Evolutionary conservation across 2,797 vertebrate species (phyloP), one percentile per base, ranked within the genome.

Genomic region (Phyllotis vaccarum): DNA sequence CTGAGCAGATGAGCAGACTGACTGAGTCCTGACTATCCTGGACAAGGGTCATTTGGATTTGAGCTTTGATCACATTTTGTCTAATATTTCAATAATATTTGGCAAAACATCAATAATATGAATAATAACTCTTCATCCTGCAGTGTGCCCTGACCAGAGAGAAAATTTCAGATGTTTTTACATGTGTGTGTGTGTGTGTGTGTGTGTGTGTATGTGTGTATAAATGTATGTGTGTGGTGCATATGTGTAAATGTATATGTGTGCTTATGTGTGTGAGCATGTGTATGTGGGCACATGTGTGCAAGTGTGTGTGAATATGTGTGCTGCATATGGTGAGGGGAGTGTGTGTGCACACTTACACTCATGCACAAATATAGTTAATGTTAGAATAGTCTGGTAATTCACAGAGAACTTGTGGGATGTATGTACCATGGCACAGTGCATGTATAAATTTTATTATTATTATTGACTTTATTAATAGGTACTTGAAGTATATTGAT

Each of bases 351-450:
- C 62, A 64, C 29, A 31, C 29, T 64, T 64, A 19, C 37, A 74
- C 24, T 8, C 11, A 2, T 43, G 22, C 22, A 74, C 14, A 37
- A 14, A 19, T 34, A 16, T 70, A 43, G n/a, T 24, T 81, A 22
- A 11, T 21, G 8, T 80, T 58, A 40, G 78, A 80, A 80, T 49
- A 27, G 40, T 58, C 54, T 81, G 22, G n/a, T 29, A 40, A 29
- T 37, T 81, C 24, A 60, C n/a, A 81, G 56, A 81, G 56, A 58
- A 40, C 56, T 13, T n/a, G 40, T 40, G n/a, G 56, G n/a, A 37
- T 40, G 14, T 13, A 9, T 14, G 46, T 16, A 21, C 14, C 6
- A 1, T 27, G 19, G 21, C 5, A 3, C 2, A 1, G 6, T 2
- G 5, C 17, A 46, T 9, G 3, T 10, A 3, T 64, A 64, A 27